Evolutionary conservation across 2,888 invertebrate genomes (phyloP), one percentile per base, ranked within the genome.

Genomic region (Acronicta leporina): DNA sequence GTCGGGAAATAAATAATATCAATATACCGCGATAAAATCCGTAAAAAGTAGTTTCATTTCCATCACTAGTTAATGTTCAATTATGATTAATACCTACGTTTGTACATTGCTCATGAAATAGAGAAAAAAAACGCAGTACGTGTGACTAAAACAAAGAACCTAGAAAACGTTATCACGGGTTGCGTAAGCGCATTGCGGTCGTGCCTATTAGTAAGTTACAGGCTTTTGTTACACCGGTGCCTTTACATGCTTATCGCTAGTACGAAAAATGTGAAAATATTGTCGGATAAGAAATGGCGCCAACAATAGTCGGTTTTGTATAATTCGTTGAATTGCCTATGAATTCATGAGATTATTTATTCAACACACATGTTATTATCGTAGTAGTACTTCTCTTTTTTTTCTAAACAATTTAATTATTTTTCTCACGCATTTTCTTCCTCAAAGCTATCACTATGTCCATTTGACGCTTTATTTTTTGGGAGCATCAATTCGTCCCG

Each of bases 211-310:
- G 49, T 61, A 20, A 50, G 16, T 45, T 33, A 67, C 56, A 67
- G 44, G 52, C 44, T 67, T 54, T 67, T 61, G 67, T 61, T 61
- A 50, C 6, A 61, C 38, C 46, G 67, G 49, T 56, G 59, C 59
- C 44, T 50, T 52, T 54, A 25, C 15, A 40, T 53, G 41, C 52
- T 72, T 72, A 69, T 67, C 68, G 25, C n/a, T 35, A 40, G 47
- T 49, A 48, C 13, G 25, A 66, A 55, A 59, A 50, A 60, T 48
- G 42, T 58, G 3, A 25, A 58, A 71, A 50, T 43, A 43, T 43
- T 49, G 35, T 7, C 40, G 15, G 72, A 72, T 72, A 71, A 69
- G 48, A 55, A 43, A 7, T 59, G 72, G 68, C 68, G 72, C 67
- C 49, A 11, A 33, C 33, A 33, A 33, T 33, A 33, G 5, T 33